Evolutionary conservation across 2,797 vertebrate species (phyloP), one percentile per base, ranked within the genome.

Genomic region (Amblyraja radiata): DNA sequence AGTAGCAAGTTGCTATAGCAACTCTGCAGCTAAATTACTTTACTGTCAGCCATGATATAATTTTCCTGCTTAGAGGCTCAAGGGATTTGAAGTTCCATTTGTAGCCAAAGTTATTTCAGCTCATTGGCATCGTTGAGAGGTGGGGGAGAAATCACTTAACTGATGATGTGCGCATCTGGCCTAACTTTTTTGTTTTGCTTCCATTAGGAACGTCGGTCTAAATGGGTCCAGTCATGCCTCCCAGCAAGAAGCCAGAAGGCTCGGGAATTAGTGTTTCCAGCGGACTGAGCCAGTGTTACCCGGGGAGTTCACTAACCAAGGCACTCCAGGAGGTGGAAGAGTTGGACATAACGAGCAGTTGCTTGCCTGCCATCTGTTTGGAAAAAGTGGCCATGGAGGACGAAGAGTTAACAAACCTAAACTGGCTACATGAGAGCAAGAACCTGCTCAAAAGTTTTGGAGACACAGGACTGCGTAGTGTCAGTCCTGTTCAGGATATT

Each of bases 141-240:
- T 28, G 25, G 71, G 39, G 39, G 39, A 46, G 90, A 76, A 90
- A 92, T 92, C 36, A 16, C 18, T 93, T 63, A 61, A 65, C 76
- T 93, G 90, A 92, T 74, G 68, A 54, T 91, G 61, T 93, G n/a
- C n/a, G 65, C 76, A 80, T 76, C 73, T 92, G 71, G 39, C 90
- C 90, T 92, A 92, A 92, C 90, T 76, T 90, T 90, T 92, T 28
- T 73, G 71, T 76, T 92, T 92, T 92, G 90, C 73, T 92, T 39
- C 32, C 90, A 92, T 54, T 83, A 93, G 98, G 97, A 97, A 96
- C 95, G 95, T 96, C 96, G 96, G 97, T 97, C 97, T 98, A 98
- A 97, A 99, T 99, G 98, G 98, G 98, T 97, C 98, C 98, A 97
- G 98, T 98, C 97, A 99, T 99, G 98, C 98, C 98, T 96, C 98